Evolutionary conservation across 2,797 vertebrate species (phyloP), one percentile per base, ranked within the genome.

Genomic region (Thripadectes ignobilis): DNA sequence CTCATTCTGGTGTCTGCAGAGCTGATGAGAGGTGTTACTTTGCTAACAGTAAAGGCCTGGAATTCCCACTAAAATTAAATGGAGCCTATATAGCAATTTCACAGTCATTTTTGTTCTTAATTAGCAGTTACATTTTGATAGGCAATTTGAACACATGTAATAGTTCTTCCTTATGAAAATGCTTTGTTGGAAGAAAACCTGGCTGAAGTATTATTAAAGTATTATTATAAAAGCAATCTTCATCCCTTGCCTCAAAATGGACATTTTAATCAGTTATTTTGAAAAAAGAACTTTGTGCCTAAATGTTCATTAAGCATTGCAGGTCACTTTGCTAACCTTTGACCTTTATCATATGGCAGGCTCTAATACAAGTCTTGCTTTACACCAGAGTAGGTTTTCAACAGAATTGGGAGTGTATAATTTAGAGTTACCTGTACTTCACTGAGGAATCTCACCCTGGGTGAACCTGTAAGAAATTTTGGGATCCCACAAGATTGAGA

Each of bases 31-130:
- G 82, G 86, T 95, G 88, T 74, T 95, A 93, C 88, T 97, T 95
- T 84, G 48, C 92, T 95, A 95, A 84, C 68, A 88, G 75, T 67
- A 83, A 94, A 92, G 88, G 48, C 66, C 67, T 27, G 22, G 75
- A 88, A 93, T 93, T 94, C 84, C 79, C 58, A 68, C 67, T 94
- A 95, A 95, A 95, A 92, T 92, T 92, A 92, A 89, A 92, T 80
- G 67, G 96, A 95, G n/a, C 75, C 91, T 96, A 51, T 92, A 85
- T 90, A 83, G 63, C 90, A 97, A 95, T 97, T 97, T 97, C 96
- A 97, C 95, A 96, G 96, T 95, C 27, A 66, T 93, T 95, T 97
- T 85, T 95, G 49, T 83, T 94, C 92, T 93, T 97, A 97, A 97
- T 98, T 95, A 97, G 94, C 95, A 92, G 95, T 93, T 96, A 91